Evolutionary conservation across 2,113 vertebrate species (phyloP).

Genomic region (Xiphophorus maculatus): DNA sequence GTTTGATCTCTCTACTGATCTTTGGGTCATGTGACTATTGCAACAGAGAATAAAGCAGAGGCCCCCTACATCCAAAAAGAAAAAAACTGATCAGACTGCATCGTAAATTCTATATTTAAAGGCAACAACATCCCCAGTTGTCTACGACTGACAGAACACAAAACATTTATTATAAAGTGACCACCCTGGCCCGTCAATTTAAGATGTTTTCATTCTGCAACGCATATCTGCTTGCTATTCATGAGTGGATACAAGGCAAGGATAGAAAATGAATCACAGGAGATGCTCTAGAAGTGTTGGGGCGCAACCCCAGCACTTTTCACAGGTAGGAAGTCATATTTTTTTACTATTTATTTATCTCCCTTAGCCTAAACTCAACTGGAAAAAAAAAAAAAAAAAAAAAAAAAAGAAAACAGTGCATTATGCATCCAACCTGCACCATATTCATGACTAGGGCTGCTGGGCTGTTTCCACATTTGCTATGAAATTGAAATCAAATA

Average conservation of each 20-base stretch:
- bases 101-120: conserved; percentile 48
- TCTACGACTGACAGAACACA: conserved; percentile 54
- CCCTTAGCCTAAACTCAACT: conserved; percentile 46
- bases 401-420: conserved; percentile 24
- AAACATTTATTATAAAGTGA: conserved; percentile 49
- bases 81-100: conserved; percentile 47
- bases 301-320: conserved; percentile 42
- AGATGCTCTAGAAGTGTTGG: conserved; percentile 61
- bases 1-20: conserved; percentile 1
- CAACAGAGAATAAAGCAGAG: conserved; percentile 21
- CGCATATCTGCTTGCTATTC: conserved; percentile 60
- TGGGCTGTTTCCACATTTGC: conserved; percentile 68
- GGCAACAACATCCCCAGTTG: conserved; percentile 33
- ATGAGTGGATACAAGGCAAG: conserved; percentile 52
- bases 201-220: conserved; percentile 53
- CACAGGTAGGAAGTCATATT: conserved; percentile 26
- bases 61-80: conserved; percentile 19
- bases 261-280: conserved; percentile 59
- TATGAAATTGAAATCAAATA: conserved; percentile 75
- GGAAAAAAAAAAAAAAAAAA: conserved; percentile 10
- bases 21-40: conserved; percentile 35
- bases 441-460: conserved; percentile 67
- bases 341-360: conserved; percentile 56
- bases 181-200: conserved; percentile 50
- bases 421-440: conserved; percentile 63